Percentiles rank a stretch among this genome's conserved stretches.
These are phyloP conservation scores for Antechinus stuartii DNA, from an alignment of 2,113 vertebrate species.

Conservation along the genomic window DNA sequence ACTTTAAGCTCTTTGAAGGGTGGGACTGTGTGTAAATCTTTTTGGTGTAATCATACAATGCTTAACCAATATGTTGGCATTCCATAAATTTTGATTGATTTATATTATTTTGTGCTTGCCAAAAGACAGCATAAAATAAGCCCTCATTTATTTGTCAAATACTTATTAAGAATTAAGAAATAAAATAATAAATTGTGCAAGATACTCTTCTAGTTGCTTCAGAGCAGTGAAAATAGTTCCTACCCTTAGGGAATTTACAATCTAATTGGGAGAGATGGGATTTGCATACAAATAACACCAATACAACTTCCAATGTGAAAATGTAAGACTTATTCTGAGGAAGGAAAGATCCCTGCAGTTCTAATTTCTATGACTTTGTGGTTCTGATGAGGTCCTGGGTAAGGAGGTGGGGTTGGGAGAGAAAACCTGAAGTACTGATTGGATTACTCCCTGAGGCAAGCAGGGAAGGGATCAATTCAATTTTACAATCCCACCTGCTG, in stretches of 20 bases:
- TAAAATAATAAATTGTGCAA: too few relatives aligned
- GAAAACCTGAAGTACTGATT: too few relatives aligned
- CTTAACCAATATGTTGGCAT: background rate
- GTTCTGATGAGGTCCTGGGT: too few relatives aligned
- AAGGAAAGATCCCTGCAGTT: background rate
- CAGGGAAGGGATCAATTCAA: too few relatives aligned
- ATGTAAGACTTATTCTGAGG: background rate
- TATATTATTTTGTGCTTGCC: background rate
- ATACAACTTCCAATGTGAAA: background rate
- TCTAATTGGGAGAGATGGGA: background rate
- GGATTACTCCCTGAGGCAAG: too few relatives aligned
- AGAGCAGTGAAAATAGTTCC: background rate
- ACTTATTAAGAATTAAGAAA: background rate
- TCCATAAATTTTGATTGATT: background rate
- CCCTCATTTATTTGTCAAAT: background rate
- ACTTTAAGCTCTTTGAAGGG: background rate
- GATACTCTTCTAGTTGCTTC: background rate
- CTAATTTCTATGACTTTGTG: background rate
- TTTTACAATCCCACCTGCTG: too few relatives aligned
- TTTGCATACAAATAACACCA: background rate
- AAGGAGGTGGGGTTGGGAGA: too few relatives aligned
- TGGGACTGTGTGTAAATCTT: background rate
- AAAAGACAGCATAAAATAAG: background rate
- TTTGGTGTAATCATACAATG: background rate
- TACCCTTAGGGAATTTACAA: background rate